Conservation (phyloP, 2,113 vertebrate genomes). For the crab-eating macaque (Macaca fascicularis) region T2T-MFA8v1.1 NC_088385.1:87295001-87295500, state of each 20-base stretch:
- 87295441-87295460: background rate
- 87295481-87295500: background rate
- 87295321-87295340: background rate
- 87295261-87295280: background rate
- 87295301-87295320: background rate
- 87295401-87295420: background rate
- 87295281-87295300: background rate
- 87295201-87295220: background rate
- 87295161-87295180: too few relatives aligned
- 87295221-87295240: background rate
- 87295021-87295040: too few relatives aligned
- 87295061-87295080: too few relatives aligned
- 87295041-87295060: too few relatives aligned
- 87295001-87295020: background rate
- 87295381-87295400: background rate
- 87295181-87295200: background rate
- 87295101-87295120: too few relatives aligned
- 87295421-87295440: background rate
- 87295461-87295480: background rate
- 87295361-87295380: background rate
- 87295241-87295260: background rate
- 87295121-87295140: too few relatives aligned
- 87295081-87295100: too few relatives aligned
- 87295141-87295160: too few relatives aligned
- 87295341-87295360: background rate